Evolutionary conservation across 2,113 vertebrate genomes (phyloP), one percentile per base, ranked within the genome.

Genomic region (Marmota flaviventris): DNA sequence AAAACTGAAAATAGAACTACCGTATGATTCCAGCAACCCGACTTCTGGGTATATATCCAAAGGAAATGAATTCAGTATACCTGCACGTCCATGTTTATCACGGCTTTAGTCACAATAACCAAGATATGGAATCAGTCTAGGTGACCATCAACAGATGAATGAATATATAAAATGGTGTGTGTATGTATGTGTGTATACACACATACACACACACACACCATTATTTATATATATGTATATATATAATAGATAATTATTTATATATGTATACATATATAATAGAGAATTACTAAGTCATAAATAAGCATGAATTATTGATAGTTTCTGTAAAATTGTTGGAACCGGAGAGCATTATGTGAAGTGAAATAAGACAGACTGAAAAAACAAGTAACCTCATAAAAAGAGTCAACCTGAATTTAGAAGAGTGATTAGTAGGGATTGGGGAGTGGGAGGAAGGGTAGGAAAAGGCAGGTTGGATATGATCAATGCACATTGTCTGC

Each of bases 401-500:
- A 14, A 34, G 27, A 42, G n/a, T 42, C 17, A 29, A 24, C 3
- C 29, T 24, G 56, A n/a, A 48, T 17, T 29, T 24, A 45, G n/a
- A 65, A 25, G 34, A 11, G 12, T 45, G 39, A 77, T 45, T 42
- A 34, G n/a, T 5, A n/a, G 27, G 32, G 39, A 25, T 53, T 22
- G 53, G 45, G 72, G 25, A 27, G 2, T 63, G 20, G 56, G 70
- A 27, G 56, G 29, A 27, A 34, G 67, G n/a, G 16, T 8, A 10
- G 22, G 17, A 27, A 12, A 58, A n/a, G 10, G 14, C 14, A 73
- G 34, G 27, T 5, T 22, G 8, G n/a, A 24, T 12, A 18, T 17
- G 16, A 18, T 11, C n/a, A 22, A 3, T 2, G 24, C 27, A 17
- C 29, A 27, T 8, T 7, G 29, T 22, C 2, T 5, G 13, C 25